Conservation (phyloP, 2,113 vertebrate genomes). For the Poeciliopsis prolifica region DNA sequence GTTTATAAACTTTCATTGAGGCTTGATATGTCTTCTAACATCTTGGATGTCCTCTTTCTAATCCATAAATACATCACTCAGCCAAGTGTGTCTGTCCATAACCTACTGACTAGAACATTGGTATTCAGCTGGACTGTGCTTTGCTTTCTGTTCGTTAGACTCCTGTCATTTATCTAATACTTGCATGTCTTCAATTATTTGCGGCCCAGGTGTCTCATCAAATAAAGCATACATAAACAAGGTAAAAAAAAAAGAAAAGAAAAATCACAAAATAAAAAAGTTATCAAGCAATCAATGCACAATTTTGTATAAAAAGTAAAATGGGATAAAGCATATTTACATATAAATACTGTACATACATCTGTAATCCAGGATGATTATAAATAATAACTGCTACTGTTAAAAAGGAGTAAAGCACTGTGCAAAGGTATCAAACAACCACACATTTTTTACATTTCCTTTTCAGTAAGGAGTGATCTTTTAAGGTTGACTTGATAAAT, state of each 20-base stretch:
- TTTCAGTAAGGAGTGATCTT: background rate
- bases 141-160: slow-evolving; percentile 26
- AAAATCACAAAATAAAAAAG: slow-evolving; percentile 28
- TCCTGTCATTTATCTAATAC: slow-evolving; percentile 34
- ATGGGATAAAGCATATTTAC: slow-evolving; percentile 61
- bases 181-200: slow-evolving; percentile 40
- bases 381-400: slow-evolving; percentile 44
- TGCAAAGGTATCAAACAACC: background rate
- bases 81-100: slow-evolving; percentile 10
- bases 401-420: slow-evolving; percentile 15
- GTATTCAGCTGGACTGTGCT: slow-evolving; percentile 13
- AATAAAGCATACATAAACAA: slow-evolving; percentile 41
- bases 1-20: no score
- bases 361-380: slow-evolving; percentile 49
- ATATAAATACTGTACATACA: slow-evolving; percentile 79
- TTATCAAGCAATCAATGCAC: slow-evolving; percentile 36
- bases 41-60: no score
- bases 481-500: background rate
- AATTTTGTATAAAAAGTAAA: slow-evolving; percentile 64
- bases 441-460: background rate
- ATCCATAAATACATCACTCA: no score
- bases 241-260: slow-evolving; percentile 32
- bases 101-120: background rate
- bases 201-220: slow-evolving; percentile 47
- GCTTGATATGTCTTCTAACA: no score